Evolutionary conservation across 2,797 vertebrate species (phyloP).

Genomic region (Myiotriccus ornatus): DNA sequence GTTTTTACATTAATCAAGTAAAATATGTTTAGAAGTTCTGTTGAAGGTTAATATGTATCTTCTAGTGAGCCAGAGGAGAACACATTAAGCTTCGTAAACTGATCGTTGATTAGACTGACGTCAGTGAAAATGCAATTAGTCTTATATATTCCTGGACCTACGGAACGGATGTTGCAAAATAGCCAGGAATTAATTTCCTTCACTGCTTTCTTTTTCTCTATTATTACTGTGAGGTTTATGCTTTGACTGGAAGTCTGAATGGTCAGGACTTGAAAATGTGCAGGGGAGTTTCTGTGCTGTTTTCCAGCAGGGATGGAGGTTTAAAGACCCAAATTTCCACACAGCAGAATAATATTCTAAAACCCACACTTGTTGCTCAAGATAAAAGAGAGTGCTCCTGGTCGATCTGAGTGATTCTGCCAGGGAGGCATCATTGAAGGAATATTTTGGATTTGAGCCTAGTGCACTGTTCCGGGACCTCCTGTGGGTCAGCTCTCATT

Average conservation of each 20-base stretch:
- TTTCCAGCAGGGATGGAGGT: not conserved
- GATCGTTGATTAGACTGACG: constrained; percentile 37
- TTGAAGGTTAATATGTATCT: constrained; percentile 49
- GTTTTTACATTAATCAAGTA: constrained; percentile 17
- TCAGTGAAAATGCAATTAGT: constrained; percentile 59
- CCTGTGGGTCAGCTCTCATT: not conserved
- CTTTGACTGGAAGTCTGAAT: not conserved
- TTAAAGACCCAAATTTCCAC: not conserved
- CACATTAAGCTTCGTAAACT: constrained; percentile 43
- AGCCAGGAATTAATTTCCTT: constrained; percentile 46
- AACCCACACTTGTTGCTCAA: fast-evolving
- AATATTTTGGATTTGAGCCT: not conserved
- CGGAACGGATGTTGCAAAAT: constrained; percentile 42
- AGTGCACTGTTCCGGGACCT: not conserved
- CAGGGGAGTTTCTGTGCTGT: not conserved
- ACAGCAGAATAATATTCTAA: not conserved
- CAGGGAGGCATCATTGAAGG: not conserved
- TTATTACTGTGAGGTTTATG: not conserved
- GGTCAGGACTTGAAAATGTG: fast-evolving
- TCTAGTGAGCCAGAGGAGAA: constrained; percentile 22
- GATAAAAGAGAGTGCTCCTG: not conserved
- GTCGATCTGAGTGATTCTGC: not conserved
- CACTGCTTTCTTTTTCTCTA: constrained; percentile 16
- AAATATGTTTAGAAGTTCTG: constrained; percentile 19
- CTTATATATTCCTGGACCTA: constrained; percentile 55